Base-by-base conservation (phyloP, 1,140 invertebrate species). In the Drosophila tsacasi region DNA sequence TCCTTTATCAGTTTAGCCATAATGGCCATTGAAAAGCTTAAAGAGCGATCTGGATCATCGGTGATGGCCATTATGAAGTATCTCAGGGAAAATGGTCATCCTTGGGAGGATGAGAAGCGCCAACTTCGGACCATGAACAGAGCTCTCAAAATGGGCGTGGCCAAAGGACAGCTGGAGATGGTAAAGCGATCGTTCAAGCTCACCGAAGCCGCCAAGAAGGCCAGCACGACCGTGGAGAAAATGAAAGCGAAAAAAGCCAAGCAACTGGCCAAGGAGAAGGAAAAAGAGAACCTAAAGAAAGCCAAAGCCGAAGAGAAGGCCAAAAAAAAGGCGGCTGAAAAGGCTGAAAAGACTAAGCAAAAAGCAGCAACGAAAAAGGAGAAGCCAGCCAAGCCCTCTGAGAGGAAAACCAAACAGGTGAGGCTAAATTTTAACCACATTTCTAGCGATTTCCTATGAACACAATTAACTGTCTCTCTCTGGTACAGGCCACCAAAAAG, bases 101-200 rank as follows among this genome's bases (percentile, higher is more conserved):
- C 75, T 4, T 44, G 35, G 5, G n/a, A 21, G 0, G 59, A 76
- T 44, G 32, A 65, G 3, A 10, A 7, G 0, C 58, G 75, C 3
- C 1, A 23, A 10, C 0, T 17, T 1, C 71, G 42, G 10, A 8
- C 15, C 1, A 27, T 85, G 37, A 2, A 15, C 4, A 58, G 6
- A 5, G 37, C 32, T 2, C 71, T 85, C 0, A 84, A 90, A n/a
- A 4, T 32, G 4, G 67, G 64, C 17, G 17, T 62, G 2, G 5
- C 5, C 15, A 55, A 23, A 1, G 85, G 81, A 0, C 57, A 77
- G n/a, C 21, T 90, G 15, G 27, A 17, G 9, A 79, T 75, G 39
- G 17, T 76, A 0, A 90, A 82, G 15, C 39, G 27, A 0, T 90
- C 85, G 7, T 90, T 77, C 13, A 90, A 80, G n/a, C 21, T 90